Percentiles rank a stretch among this genome's conserved stretches.
Conservation (phyloP, 2,797 vertebrate species). For the Cephalopachus bancanus region DNA sequence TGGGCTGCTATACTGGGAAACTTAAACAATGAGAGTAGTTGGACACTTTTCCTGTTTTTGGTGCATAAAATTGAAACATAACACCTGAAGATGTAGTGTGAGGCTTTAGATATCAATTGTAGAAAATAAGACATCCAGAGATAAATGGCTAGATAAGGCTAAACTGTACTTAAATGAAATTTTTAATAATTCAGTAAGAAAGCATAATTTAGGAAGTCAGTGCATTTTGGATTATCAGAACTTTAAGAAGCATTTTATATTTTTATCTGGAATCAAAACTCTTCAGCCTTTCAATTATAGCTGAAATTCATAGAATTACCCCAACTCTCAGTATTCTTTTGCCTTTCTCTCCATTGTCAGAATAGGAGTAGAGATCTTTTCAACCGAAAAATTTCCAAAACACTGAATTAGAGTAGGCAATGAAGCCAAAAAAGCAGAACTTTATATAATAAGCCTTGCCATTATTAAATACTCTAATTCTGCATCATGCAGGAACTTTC, state of each 20-base stretch:
- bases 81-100: background rate
- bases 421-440: background rate
- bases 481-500: background rate
- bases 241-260: conserved; percentile 56
- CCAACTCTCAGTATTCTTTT: conserved; percentile 26
- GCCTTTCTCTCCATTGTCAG: background rate
- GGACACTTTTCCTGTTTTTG: background rate
- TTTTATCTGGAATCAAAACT: conserved; percentile 30
- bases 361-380: conserved; percentile 7
- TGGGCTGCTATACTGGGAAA: background rate
- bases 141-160: conserved; percentile 31
- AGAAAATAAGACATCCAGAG: background rate
- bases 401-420: background rate
- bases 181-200: background rate
- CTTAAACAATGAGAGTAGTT: background rate
- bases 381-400: background rate
- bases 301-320: background rate
- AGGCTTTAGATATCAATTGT: background rate
- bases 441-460: background rate
- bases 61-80: conserved; percentile 49
- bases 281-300: background rate
- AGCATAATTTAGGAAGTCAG: background rate
- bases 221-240: background rate
- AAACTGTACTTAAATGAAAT: background rate
- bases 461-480: background rate